Evolutionary conservation across 2,113 vertebrate genomes (phyloP).

Genomic region (Cinclus cinclus): DNA sequence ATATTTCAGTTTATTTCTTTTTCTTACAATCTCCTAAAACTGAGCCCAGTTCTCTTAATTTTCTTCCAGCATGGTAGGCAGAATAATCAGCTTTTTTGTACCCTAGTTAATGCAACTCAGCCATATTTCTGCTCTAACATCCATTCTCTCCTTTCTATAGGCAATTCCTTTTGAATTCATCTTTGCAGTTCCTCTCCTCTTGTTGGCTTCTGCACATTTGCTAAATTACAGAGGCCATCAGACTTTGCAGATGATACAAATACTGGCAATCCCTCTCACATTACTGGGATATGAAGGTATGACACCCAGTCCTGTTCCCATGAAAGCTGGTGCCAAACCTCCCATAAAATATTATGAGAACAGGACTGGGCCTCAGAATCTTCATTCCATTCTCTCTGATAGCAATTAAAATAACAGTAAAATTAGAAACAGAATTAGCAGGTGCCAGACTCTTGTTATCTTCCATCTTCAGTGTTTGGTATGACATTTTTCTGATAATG

Average conservation of each 20-base stretch:
- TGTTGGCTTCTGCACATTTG: background rate
- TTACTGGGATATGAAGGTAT: background rate
- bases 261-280: background rate
- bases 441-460: background rate
- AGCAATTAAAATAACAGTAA: constrained; percentile 19
- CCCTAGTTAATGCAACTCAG: background rate
- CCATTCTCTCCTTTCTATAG: background rate
- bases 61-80: background rate
- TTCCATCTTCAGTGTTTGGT: background rate
- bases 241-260: background rate
- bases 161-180: background rate
- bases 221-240: background rate
- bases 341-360: constrained; percentile 6
- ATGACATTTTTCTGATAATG: background rate
- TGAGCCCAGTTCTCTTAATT: background rate
- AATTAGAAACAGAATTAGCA: background rate
- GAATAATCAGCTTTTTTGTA: background rate
- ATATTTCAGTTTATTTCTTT: background rate
- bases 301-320: background rate
- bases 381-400: background rate
- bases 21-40: background rate
- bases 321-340: background rate
- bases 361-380: background rate
- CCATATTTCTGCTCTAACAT: background rate
- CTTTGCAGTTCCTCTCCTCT: background rate